phyloP scores from a whole-genome alignment of 2,797 vertebrate genomes.

The Centroberyx gerrardi region DNA sequence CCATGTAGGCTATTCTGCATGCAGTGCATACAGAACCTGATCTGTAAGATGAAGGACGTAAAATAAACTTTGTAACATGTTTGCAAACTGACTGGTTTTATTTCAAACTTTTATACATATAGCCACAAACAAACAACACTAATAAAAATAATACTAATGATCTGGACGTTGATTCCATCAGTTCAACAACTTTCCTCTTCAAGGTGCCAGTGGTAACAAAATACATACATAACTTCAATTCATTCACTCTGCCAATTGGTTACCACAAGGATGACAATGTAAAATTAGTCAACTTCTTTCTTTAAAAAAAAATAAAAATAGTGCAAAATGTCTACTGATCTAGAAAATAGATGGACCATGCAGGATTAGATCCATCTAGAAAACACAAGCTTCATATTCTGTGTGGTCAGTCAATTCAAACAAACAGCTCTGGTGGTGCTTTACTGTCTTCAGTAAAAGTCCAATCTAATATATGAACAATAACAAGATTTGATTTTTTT shows the following conservation, averaged over 20 bases:
- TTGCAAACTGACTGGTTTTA: conserved; percentile 46
- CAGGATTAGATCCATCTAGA: neutral
- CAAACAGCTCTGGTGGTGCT: conserved; percentile 47
- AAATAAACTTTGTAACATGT: conserved; percentile 52
- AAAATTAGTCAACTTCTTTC: neutral
- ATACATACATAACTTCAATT: neutral
- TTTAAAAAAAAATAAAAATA: neutral
- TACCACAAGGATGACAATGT: neutral
- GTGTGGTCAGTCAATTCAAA: neutral
- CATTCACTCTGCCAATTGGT: neutral
- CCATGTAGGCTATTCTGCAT: conserved; percentile 14
- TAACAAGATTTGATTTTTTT: neutral
- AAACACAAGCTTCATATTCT: neutral
- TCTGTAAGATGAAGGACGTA: conserved; percentile 10
- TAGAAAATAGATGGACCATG: conserved; percentile 3
- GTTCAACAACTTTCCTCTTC: neutral
- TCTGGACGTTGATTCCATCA: conserved; percentile 1
- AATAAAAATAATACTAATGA: neutral
- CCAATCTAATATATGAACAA: neutral
- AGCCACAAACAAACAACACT: neutral
- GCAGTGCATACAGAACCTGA: conserved; percentile 25
- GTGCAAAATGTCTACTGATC: neutral
- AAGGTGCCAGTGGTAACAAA: neutral
- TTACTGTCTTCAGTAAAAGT: conserved; percentile 7
- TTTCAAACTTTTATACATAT: conserved; percentile 33